These are phyloP conservation scores for Drosophila sulfurigaster DNA, from an alignment of 1,140 invertebrate genomes.

Conservation along the genomic window DNA sequence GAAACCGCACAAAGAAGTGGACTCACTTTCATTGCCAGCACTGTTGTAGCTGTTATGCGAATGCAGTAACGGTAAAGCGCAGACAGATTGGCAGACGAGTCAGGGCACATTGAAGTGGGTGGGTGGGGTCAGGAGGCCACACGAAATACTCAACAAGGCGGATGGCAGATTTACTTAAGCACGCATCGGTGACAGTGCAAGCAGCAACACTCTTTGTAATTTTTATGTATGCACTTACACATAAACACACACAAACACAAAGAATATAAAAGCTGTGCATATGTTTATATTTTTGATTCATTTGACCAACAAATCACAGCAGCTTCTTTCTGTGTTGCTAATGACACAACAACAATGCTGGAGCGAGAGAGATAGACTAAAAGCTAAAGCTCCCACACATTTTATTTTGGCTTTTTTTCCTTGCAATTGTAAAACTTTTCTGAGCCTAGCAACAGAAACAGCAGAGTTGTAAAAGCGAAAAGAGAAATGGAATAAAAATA, in stretches of 20 bases:
- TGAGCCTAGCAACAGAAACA: constrained; percentile 75
- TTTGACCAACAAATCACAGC: constrained; percentile 59
- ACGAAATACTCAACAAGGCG: constrained; percentile 39
- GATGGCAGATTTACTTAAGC: constrained; percentile 62
- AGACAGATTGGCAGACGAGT: constrained; percentile 36
- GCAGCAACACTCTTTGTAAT: constrained; percentile 8
- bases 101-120: neutral
- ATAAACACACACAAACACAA: constrained; percentile 34
- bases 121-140: constrained; percentile 1
- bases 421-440: constrained; percentile 49
- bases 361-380: neutral
- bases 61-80: neutral
- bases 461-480: constrained; percentile 60
- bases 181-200: constrained; percentile 52
- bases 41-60: constrained; percentile 39
- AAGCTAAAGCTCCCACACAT: constrained; percentile 19
- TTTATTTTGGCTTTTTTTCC: neutral
- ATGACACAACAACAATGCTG: constrained; percentile 21
- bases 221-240: neutral
- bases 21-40: constrained; percentile 12
- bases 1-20: neutral
- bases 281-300: constrained; percentile 24
- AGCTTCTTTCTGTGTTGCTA: constrained; percentile 20
- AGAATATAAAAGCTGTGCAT: constrained; percentile 56
- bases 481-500: constrained; percentile 30